Evolutionary conservation across 2,797 vertebrate species (phyloP).

Genomic region (Parotocinclus haroldoi): DNA sequence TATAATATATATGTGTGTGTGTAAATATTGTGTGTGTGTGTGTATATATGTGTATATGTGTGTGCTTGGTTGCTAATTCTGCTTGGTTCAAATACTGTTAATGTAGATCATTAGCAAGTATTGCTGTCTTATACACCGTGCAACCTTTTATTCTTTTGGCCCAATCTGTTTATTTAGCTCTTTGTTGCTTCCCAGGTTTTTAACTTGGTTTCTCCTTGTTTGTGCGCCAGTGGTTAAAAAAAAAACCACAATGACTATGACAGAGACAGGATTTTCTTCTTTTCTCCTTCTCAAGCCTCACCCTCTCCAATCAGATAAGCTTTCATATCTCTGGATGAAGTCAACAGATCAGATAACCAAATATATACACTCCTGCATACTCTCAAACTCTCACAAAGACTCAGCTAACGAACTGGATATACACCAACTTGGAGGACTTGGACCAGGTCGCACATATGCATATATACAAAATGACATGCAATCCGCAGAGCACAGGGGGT

Average conservation of each 20-base stretch:
- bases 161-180: too few relatives aligned
- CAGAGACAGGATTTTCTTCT: conserved; percentile 2
- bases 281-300: conserved; percentile 16
- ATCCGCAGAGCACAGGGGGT: neutral
- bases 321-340: conserved; percentile 7
- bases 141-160: too few relatives aligned
- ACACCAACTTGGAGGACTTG: neutral
- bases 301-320: conserved; percentile 33
- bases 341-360: conserved; percentile 5
- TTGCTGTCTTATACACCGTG: too few relatives aligned
- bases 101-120: too few relatives aligned
- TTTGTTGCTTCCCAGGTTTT: too few relatives aligned
- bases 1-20: too few relatives aligned
- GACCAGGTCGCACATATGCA: conserved; percentile 21
- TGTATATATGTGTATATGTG: too few relatives aligned
- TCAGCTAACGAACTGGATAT: conserved; percentile 4
- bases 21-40: too few relatives aligned
- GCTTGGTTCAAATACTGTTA: too few relatives aligned
- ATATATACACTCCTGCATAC: neutral
- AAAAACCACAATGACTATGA: neutral
- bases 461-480: conserved; percentile 14
- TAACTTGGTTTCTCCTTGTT: neutral
- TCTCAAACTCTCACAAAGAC: neutral
- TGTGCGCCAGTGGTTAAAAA: neutral
- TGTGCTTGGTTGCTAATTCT: too few relatives aligned